Percentiles rank a stretch among this genome's conserved stretches.
Conservation (phyloP, 1,140 invertebrate species). For the Matsumurasca onukii region DNA sequence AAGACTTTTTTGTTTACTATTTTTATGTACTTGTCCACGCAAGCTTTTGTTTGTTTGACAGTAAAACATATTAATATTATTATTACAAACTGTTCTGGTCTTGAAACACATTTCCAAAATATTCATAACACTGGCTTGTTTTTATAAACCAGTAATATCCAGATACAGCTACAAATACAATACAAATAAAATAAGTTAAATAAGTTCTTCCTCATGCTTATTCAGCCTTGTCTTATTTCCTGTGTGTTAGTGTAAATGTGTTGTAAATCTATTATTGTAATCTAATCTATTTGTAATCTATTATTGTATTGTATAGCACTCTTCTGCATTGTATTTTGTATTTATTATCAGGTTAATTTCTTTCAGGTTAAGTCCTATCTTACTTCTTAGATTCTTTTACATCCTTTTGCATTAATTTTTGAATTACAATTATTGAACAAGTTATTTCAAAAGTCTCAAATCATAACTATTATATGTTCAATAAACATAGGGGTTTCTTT, state of each 20-base stretch:
- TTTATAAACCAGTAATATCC: neutral
- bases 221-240: no score
- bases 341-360: neutral
- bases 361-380: neutral
- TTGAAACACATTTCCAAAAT: neutral
- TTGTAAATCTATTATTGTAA: neutral
- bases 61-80: neutral
- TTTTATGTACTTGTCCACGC: neutral
- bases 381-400: no score
- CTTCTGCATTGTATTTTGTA: neutral
- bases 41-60: no score
- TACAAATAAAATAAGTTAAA: neutral
- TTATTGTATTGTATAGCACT: neutral
- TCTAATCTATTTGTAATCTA: neutral
- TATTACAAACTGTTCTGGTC: neutral
- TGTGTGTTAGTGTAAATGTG: no score
- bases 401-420: no score
- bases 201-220: neutral
- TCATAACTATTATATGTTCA: no score
- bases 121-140: neutral
- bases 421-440: no score
- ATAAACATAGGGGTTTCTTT: no score
- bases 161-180: neutral
- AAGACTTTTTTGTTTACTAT: neutral
- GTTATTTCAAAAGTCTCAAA: no score